Conservation (phyloP, 2,888 invertebrate species). For the Therioaphis trifolii region DNA sequence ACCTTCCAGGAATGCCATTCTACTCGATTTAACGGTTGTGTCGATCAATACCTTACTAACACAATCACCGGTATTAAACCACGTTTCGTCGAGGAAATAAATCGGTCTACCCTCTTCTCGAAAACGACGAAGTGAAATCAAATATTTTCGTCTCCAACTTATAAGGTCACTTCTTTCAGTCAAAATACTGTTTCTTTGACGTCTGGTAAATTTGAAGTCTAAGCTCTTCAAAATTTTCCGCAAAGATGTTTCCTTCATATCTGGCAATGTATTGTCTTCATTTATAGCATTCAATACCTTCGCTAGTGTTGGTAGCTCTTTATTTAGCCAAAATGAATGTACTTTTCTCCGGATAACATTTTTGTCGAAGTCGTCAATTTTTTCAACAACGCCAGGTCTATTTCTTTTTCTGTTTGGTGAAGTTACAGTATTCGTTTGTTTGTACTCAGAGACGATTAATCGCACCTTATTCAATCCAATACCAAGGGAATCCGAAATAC, state of each 20-base stretch:
- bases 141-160: not conserved
- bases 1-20: constrained; percentile 19
- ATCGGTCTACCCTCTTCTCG: constrained; percentile 4
- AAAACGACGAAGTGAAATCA: not conserved
- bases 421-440: not conserved
- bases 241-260: not conserved
- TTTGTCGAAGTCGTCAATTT: constrained; percentile 18
- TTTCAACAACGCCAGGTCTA: not conserved
- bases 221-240: constrained; percentile 13
- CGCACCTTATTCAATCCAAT: constrained; percentile 7
- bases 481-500: not conserved
- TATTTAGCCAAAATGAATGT: constrained; percentile 29
- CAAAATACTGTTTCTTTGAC: not conserved
- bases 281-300: constrained; percentile 20
- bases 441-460: not conserved
- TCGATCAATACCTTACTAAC: constrained; percentile 1
- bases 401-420: not conserved
- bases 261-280: not conserved
- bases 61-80: too few species aligned
- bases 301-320: not conserved
- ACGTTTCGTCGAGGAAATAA: constrained; percentile 2
- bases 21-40: constrained; percentile 14
- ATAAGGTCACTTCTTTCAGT: constrained; percentile 17
- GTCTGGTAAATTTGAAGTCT: constrained; percentile 30
- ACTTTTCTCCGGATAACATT: constrained; percentile 22